A percentile compares a stretch with the other conserved stretches of the same genome.
phyloP scores from a whole-genome alignment of 2,888 invertebrate species.

The Rhagophthalmus giganteus region DNA sequence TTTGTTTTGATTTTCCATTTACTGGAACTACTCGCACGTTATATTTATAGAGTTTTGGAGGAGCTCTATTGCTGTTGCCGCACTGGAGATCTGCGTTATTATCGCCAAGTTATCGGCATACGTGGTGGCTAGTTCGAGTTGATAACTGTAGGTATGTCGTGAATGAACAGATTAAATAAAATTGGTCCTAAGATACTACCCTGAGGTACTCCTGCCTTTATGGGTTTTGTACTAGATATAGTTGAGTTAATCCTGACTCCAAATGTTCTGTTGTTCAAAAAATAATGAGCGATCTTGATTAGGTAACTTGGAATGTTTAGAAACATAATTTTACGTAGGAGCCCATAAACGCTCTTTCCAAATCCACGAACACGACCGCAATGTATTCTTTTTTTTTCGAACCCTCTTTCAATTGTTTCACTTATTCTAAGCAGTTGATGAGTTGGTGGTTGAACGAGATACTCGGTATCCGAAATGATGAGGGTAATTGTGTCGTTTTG shows the following conservation, averaged over 20 bases:
- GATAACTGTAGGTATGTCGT: conserved; percentile 6
- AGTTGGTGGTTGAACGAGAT: conserved; percentile 4
- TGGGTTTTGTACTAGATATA: conserved; percentile 3
- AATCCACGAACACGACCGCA: too few relatives aligned
- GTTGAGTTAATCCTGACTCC: conserved; percentile 1
- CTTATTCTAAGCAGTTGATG: too few relatives aligned
- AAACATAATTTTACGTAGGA: too few relatives aligned
- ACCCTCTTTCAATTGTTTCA: too few relatives aligned
- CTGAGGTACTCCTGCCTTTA: conserved; percentile 8
- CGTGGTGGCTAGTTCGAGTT: too few relatives aligned
- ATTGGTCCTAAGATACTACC: conserved; percentile 11
- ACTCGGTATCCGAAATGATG: conserved; percentile 4
- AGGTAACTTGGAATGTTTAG: too few relatives aligned
- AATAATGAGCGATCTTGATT: too few relatives aligned
- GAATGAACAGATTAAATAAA: conserved; percentile 7
- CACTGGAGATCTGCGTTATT: conserved; percentile 3
- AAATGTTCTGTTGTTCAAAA: too few relatives aligned
- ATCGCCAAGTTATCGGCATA: conserved; percentile 7
- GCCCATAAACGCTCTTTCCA: too few relatives aligned
- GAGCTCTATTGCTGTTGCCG: background rate
- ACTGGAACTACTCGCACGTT: too few relatives aligned
- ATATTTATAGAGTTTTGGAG: conserved; percentile 1
- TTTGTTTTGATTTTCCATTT: background rate
- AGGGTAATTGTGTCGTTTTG: too few relatives aligned
- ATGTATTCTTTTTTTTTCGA: too few relatives aligned